Percentiles rank a stretch among this genome's conserved stretches.
These are phyloP conservation scores for Drosophila rubida DNA, from an alignment of 2,888 invertebrate species.

Conservation along the genomic window DNA sequence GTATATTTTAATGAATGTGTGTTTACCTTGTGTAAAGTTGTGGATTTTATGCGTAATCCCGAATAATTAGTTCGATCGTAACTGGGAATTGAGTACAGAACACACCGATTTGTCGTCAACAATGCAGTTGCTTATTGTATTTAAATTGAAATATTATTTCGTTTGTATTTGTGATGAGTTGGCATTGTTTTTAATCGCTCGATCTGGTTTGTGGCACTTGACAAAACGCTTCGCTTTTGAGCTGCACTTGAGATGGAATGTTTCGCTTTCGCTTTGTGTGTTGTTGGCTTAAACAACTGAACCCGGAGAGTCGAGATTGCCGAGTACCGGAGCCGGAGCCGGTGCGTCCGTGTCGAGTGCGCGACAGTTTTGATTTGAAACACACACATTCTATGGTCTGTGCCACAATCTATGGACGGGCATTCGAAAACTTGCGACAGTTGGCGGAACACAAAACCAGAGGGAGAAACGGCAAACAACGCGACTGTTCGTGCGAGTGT, in stretches of 20 bases:
- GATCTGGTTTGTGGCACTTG: conserved; percentile 32
- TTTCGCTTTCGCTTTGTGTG: conserved; percentile 16
- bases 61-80: conserved; percentile 1
- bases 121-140: conserved; percentile 19
- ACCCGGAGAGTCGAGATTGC: conserved; percentile 19
- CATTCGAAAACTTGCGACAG: conserved; percentile 80
- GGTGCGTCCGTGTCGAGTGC: conserved; percentile 78
- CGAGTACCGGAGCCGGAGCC: conserved; percentile 56
- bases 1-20: conserved; percentile 4
- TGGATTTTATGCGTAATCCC: conserved; percentile 37
- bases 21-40: conserved; percentile 31
- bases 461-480: conserved; percentile 72
- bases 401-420: conserved; percentile 52
- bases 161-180: background rate
- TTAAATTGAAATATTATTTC: background rate
- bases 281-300: conserved; percentile 15
- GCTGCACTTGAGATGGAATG: conserved; percentile 1
- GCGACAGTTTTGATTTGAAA: conserved; percentile 80
- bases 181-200: background rate
- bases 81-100: background rate
- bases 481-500: conserved; percentile 22
- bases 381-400: conserved; percentile 59
- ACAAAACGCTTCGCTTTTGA: conserved; percentile 26
- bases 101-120: background rate
- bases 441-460: conserved; percentile 57